These are phyloP conservation scores for Mobula birostris DNA, from an alignment of 2,113 vertebrate genomes.

Conservation along the genomic window DNA sequence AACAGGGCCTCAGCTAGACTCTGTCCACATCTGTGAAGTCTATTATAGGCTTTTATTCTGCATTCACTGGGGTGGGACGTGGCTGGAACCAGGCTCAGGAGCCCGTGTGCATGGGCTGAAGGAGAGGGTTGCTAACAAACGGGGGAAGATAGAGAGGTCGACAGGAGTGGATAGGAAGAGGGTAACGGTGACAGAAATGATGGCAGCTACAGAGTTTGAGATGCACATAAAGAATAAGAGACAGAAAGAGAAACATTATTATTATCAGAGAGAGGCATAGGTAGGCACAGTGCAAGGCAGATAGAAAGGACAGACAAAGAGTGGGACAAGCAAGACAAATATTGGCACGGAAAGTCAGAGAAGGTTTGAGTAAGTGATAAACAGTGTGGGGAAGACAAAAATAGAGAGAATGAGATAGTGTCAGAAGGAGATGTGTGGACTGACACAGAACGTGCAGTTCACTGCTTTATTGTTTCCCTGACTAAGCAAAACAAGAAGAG, in stretches of 20 bases:
- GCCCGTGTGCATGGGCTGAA: neutral
- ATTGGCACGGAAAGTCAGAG: constrained; percentile 17
- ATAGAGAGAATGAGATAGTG: neutral
- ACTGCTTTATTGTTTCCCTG: constrained; percentile 38
- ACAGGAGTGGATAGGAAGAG: too few relatives aligned
- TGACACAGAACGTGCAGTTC: neutral
- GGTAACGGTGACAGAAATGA: too few relatives aligned
- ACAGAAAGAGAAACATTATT: neutral
- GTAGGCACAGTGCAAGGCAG: neutral
- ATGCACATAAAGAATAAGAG: too few relatives aligned
- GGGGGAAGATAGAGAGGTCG: too few relatives aligned
- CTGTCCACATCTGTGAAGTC: constrained; percentile 55
- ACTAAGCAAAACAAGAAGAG: constrained; percentile 42
- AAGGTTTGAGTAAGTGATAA: constrained; percentile 41
- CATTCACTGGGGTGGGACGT: constrained; percentile 52
- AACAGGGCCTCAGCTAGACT: constrained; percentile 50
- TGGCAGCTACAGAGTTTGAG: too few relatives aligned
- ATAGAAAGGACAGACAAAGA: neutral
- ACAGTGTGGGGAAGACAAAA: constrained; percentile 40
- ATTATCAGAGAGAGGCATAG: neutral
- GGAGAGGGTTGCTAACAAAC: neutral
- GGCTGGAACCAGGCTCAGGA: neutral
- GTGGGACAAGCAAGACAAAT: neutral
- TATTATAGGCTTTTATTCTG: constrained; percentile 48
- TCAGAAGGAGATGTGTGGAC: neutral